Evolutionary conservation across 1,140 invertebrate genomes (phyloP).

Genomic region (Metopolophium dirhodum): DNA sequence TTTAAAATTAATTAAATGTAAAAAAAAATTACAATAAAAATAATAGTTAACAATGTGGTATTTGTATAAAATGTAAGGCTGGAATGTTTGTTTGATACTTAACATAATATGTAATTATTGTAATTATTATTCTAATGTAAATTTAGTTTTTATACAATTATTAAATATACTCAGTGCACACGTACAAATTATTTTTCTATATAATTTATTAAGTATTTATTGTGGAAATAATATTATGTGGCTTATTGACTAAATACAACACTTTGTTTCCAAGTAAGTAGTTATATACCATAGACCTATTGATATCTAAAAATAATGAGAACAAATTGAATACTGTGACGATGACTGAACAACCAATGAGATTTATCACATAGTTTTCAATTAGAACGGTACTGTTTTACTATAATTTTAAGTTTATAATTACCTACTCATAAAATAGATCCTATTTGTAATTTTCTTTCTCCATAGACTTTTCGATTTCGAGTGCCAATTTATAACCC

Average conservation of each 20-base stretch:
- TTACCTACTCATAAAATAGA: not conserved
- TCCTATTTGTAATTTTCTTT: constrained; percentile 37
- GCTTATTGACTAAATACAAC: not conserved
- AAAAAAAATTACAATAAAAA: not conserved
- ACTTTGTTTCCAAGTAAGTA: not conserved
- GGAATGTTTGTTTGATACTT: not conserved
- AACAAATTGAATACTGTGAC: not conserved
- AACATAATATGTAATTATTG: not conserved
- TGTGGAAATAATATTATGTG: not conserved
- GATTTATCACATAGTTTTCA: not conserved
- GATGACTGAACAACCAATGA: not conserved
- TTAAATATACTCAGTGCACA: constrained; percentile 22
- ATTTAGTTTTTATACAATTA: constrained; percentile 14
- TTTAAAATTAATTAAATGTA: constrained; percentile 6
- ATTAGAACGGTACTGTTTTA: not conserved
- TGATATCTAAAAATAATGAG: not conserved
- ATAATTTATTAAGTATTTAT: not conserved
- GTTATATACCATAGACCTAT: not conserved
- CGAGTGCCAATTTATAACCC: constrained; percentile 84
- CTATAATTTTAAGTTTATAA: not conserved
- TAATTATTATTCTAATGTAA: not conserved
- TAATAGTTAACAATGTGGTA: constrained; percentile 5
- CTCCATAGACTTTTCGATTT: constrained; percentile 70
- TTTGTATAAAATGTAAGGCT: not conserved
- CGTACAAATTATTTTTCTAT: constrained; percentile 4